Evolutionary conservation across 2,888 invertebrate genomes (phyloP), one percentile per base, ranked within the genome.

Genomic region (Drosophila nr. perissopoda): DNA sequence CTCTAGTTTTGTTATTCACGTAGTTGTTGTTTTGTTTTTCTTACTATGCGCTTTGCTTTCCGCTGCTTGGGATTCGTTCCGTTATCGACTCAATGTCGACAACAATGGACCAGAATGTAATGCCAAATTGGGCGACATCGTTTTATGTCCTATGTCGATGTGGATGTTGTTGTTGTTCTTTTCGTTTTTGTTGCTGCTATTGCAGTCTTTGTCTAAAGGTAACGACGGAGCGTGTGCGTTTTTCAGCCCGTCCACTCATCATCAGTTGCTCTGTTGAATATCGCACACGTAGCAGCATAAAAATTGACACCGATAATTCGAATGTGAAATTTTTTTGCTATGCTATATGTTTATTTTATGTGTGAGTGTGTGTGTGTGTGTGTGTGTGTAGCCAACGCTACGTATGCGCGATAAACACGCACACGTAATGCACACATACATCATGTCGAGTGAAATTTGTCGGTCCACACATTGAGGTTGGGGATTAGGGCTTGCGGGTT

Each of bases 211-310:
- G 77, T 77, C 75, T 72, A 74, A 70, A 89, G 82, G 89, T 84
- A 77, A 66, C 71, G 34, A 4, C 29, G 7, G 11, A 69, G 13
- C 70, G 51, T 48, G 58, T 53, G 51, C 29, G 68, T 51, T 40
- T 49, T 63, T 46, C 49, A 65, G 72, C 36, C 49, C 65, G 81
- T 76, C 71, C 81, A 79, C 78, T 74, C 79, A 70, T 89, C 89
- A 89, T 89, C 89, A 81, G 88, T 61, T 84, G 81, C 85, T 82
- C 82, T 81, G 83, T 75, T 80, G 75, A 78, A 86, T 89, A 91
- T 89, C 78, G 81, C 85, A 90, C 91, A 91, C 91, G 90, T 90
- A 87, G 89, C 77, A 83, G 76, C 85, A 91, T 90, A 91, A 91
- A 91, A 91, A 85, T 91, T 89, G 89, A 79, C 83, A 83, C 84